These are phyloP conservation scores for Pseudopodoces humilis DNA, from an alignment of 2,113 vertebrate species.

Conservation along the genomic window DNA sequence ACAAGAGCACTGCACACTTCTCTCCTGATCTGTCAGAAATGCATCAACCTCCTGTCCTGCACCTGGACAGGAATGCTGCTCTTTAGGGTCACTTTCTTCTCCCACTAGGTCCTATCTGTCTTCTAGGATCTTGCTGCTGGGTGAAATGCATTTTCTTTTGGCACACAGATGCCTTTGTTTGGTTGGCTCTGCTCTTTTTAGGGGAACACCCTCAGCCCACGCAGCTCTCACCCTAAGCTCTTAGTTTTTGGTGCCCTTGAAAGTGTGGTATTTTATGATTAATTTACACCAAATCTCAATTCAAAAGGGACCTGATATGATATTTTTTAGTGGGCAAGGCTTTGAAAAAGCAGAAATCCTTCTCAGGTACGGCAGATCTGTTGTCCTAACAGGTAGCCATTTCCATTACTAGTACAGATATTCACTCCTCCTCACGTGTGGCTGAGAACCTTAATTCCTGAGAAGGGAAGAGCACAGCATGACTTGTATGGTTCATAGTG, in stretches of 20 bases:
- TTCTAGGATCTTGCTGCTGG: neutral
- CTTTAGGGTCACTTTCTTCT: neutral
- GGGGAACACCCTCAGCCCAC: neutral
- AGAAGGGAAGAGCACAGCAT: neutral
- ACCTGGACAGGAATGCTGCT: neutral
- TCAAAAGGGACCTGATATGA: neutral
- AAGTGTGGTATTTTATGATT: neutral
- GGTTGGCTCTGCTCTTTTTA: neutral
- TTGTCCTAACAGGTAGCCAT: neutral
- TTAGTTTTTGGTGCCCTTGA: neutral
- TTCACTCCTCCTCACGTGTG: neutral
- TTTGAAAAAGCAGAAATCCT: neutral
- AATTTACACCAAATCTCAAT: slow-evolving; percentile 2
- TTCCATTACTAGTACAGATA: neutral
- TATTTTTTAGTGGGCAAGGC: neutral
- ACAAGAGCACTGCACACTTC: neutral
- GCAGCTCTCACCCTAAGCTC: neutral
- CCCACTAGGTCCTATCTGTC: neutral
- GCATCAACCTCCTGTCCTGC: neutral
- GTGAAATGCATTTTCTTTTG: neutral
- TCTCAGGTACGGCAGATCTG: neutral
- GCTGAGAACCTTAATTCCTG: neutral
- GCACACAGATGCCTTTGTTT: slow-evolving; percentile 1
- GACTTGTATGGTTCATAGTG: neutral
- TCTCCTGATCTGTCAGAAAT: neutral